Base-by-base conservation (phyloP, 1,140 invertebrate species). In the Metopolophium dirhodum region DNA sequence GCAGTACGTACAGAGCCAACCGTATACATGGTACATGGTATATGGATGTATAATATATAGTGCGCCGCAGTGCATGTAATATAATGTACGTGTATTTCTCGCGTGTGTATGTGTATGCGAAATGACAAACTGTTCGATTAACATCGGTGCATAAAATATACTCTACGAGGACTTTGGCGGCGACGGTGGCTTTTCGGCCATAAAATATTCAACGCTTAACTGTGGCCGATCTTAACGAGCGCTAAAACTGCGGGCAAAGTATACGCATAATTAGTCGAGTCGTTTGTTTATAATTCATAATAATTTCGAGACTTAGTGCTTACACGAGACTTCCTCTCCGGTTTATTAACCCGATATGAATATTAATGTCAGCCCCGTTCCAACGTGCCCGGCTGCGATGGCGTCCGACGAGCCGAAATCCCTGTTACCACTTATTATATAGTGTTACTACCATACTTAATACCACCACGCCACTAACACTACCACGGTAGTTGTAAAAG, bases 121-220 rank as follows among this genome's bases (percentile, higher is more conserved):
- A 93, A 93, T 93, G 91, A 93, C 91, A 93, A 92, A 86, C 49
- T 93, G 82, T 93, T 93, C 91, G 91, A 93, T 86, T 57, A 45
- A 54, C 77, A 93, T 93, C 82, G 91, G 88, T 61, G n/a, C 91
- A 35, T 85, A 51, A 85, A 93, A 54, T 57, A n/a, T n/a, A 57
- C 41, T 90, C 22, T 23, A 6, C 54, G 37, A 61, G 23, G 54
- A 61, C 35, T 61, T 61, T 83, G 77, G 49, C 30, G 91, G 82
- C 37, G 49, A 20, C n/a, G 35, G 68, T 83, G 68, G 91, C 37
- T 57, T 93, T 86, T 86, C 23, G 91, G 35, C 26, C 82, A 57
- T 93, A 93, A 93, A 93, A 93, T 93, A 93, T 93, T 86, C 91
- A 93, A 82, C 91, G 91, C 91, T 92, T 92, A 92, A 93, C 82